Conservation (phyloP, 2,797 vertebrate genomes). For the Odontamblyopus lacepedii region DNA sequence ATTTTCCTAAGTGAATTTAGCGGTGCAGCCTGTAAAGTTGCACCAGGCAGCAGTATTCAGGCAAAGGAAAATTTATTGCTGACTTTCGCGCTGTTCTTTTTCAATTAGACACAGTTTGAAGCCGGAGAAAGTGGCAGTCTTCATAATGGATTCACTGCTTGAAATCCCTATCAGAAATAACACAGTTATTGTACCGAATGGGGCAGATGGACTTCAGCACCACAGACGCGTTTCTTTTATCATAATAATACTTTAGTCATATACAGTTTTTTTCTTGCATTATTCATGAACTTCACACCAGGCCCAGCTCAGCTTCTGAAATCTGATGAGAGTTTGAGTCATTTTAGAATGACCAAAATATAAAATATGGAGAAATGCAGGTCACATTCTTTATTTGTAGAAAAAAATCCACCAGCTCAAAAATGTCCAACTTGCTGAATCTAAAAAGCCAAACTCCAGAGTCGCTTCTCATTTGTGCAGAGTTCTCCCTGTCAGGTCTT, state of each 20-base stretch:
- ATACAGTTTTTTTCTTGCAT: too few relatives aligned
- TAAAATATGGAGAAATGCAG: too few relatives aligned
- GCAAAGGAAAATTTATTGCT: slow-evolving; percentile 53
- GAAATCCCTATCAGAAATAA: not conserved
- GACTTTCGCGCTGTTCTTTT: slow-evolving; percentile 62
- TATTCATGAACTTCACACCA: too few relatives aligned
- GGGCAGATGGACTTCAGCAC: too few relatives aligned
- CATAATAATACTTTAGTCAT: too few relatives aligned
- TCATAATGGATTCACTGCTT: not conserved
- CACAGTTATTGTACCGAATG: too few relatives aligned
- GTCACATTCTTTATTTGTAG: too few relatives aligned
- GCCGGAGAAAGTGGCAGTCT: slow-evolving; percentile 38
- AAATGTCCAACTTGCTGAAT: not conserved
- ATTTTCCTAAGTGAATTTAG: slow-evolving; percentile 65
- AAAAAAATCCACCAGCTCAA: too few relatives aligned
- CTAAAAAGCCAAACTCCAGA: not conserved
- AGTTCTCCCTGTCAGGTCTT: slow-evolving; percentile 8
- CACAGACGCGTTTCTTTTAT: too few relatives aligned
- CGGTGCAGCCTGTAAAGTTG: slow-evolving; percentile 26
- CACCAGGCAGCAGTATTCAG: slow-evolving; percentile 46
- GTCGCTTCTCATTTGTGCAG: not conserved
- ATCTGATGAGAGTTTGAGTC: too few relatives aligned
- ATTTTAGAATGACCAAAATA: too few relatives aligned
- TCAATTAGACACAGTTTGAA: slow-evolving; percentile 61
- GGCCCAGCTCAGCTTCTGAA: too few relatives aligned